phyloP scores from a whole-genome alignment of 2,113 vertebrate species.

The Tetraodon nigroviridis region DNA sequence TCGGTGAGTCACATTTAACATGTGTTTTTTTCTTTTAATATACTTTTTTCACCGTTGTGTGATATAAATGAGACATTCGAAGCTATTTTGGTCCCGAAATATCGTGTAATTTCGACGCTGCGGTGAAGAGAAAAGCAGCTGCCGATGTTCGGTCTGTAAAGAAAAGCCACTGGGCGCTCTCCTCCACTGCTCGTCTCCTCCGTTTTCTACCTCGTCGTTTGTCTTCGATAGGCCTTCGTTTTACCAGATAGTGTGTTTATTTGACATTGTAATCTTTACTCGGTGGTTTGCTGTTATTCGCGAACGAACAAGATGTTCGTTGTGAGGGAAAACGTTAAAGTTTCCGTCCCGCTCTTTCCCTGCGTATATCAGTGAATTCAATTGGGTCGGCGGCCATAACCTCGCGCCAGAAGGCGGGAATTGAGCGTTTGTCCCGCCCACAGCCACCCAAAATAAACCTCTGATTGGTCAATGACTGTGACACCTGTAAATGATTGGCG shows the following conservation, averaged over 20 bases:
- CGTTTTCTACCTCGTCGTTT: conserved; percentile 46
- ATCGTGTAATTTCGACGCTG: conserved; percentile 52
- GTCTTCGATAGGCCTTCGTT: conserved; percentile 5
- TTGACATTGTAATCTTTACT: conserved; percentile 30
- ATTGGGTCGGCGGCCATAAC: conserved; percentile 75
- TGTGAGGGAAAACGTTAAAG: conserved; percentile 51
- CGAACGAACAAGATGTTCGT: conserved; percentile 3
- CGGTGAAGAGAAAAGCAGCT: conserved; percentile 46
- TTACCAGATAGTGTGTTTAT: not conserved
- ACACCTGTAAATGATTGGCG: conserved; percentile 38
- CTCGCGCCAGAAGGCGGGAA: conserved; percentile 68
- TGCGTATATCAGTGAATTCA: conserved; percentile 38
- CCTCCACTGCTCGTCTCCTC: conserved; percentile 49
- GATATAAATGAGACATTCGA: conserved; percentile 14
- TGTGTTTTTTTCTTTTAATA: conserved; percentile 8
- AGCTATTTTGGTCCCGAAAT: conserved; percentile 45
- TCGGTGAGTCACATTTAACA: conserved; percentile 57
- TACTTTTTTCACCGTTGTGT: conserved; percentile 21
- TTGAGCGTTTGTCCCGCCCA: conserved; percentile 39
- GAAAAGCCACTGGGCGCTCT: conserved; percentile 59
- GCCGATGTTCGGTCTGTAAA: conserved; percentile 34
- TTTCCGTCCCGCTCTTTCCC: conserved; percentile 45
- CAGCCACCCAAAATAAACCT: not conserved
- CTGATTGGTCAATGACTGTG: conserved; percentile 36
- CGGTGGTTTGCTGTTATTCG: conserved; percentile 12